phyloP scores from a whole-genome alignment of 2,113 vertebrate genomes.

The Sylvicapra grimmia region DNA sequence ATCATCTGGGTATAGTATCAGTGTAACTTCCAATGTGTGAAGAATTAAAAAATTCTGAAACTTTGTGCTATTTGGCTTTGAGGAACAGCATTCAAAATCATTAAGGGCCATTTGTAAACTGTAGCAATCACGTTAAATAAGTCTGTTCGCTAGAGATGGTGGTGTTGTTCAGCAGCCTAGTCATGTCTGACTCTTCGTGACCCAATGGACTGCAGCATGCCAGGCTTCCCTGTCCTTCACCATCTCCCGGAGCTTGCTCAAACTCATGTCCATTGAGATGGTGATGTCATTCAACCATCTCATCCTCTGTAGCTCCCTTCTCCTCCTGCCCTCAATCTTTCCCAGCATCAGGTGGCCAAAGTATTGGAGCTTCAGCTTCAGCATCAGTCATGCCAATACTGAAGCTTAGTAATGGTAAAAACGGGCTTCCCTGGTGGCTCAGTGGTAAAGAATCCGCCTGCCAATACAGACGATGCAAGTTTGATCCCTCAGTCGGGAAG shows the following conservation, averaged over 20 bases:
- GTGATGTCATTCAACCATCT: not conserved
- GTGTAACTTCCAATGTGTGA: not conserved
- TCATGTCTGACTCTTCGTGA: not conserved
- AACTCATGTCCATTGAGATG: not conserved
- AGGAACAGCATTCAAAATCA: slow-evolving; percentile 22
- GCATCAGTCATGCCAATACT: not conserved
- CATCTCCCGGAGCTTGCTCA: not conserved
- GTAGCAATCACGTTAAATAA: not conserved
- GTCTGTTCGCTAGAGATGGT: not conserved
- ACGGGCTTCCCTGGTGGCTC: not conserved
- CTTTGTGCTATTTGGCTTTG: not conserved
- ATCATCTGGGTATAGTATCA: not conserved
- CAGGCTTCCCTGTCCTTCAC: not conserved
- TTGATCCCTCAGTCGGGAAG: not conserved
- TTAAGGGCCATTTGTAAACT: not conserved
- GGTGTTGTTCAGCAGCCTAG: not conserved
- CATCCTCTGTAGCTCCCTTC: not conserved
- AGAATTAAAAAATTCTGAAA: slow-evolving; percentile 17
- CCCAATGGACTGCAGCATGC: not conserved
- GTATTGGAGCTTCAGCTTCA: not conserved
- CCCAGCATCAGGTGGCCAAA: not conserved
- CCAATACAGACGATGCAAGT: not conserved
- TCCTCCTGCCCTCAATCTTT: not conserved
- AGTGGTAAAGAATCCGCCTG: not conserved
- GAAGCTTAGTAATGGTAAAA: not conserved